Evolutionary conservation across 1,140 invertebrate genomes (phyloP).

Genomic region (Streblospio benedicti): DNA sequence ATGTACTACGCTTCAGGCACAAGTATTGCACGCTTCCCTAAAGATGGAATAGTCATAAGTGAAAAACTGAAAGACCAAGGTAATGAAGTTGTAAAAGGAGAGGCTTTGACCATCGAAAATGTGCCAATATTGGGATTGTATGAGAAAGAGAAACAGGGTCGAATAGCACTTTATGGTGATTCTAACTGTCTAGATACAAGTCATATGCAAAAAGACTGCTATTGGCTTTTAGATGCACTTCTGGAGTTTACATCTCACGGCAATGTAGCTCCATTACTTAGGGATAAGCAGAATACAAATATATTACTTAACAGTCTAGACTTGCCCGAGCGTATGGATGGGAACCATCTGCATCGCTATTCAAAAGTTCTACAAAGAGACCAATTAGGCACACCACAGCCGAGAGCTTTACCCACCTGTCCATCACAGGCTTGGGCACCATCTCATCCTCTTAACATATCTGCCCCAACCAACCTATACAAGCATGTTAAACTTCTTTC

Average conservation of each 20-base stretch:
- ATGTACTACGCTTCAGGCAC: slow-evolving; percentile 87
- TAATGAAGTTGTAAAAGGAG: slow-evolving; percentile 55
- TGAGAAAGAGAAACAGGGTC: slow-evolving; percentile 53
- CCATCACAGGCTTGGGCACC: slow-evolving; percentile 54
- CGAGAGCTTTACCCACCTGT: slow-evolving; percentile 58
- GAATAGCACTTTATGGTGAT: slow-evolving; percentile 84
- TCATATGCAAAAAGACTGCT: slow-evolving; percentile 79
- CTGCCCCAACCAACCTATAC: too few relatives aligned
- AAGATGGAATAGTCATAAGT: slow-evolving; percentile 58
- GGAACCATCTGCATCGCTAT: slow-evolving; percentile 62
- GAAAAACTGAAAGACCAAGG: slow-evolving; percentile 68
- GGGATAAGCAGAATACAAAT: slow-evolving; percentile 43
- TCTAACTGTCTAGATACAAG: slow-evolving; percentile 90
- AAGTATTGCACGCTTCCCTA: slow-evolving; percentile 68
- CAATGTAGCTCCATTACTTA: slow-evolving; percentile 61
- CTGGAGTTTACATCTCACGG: slow-evolving; percentile 70
- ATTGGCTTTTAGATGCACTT: slow-evolving; percentile 87
- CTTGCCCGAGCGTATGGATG: slow-evolving; percentile 64
- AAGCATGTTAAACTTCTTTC: too few relatives aligned
- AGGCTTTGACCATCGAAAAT: slow-evolving; percentile 48
- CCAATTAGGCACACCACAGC: slow-evolving; percentile 49
- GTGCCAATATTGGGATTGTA: slow-evolving; percentile 78
- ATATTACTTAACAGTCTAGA: slow-evolving; percentile 25
- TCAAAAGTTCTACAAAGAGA: slow-evolving; percentile 66
- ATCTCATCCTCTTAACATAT: slow-evolving; percentile 62